Base-by-base conservation (phyloP, 2,797 vertebrate genomes). In the Synanceia verrucosa region DNA sequence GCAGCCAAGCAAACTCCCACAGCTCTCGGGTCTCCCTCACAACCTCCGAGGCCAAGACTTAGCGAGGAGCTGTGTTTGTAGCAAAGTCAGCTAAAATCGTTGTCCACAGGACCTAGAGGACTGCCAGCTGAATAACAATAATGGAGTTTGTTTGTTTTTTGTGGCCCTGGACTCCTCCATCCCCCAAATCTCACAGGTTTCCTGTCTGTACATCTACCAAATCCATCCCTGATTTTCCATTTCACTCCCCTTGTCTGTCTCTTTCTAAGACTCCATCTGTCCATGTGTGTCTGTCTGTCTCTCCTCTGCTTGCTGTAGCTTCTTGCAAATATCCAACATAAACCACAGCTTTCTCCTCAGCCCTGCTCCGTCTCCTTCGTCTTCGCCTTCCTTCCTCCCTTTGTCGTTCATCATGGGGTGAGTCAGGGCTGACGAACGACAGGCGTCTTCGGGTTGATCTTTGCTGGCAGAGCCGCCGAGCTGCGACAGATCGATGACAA, bases 401-500 rank as follows among this genome's bases (percentile, higher is more conserved):
- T 64, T 51, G 26, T 69, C 64, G 62, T n/a, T 64, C 53, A 29
- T 69, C 64, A 59, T n/a, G 28, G 59, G 59, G 63, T 72, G 82
- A 86, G 83, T 75, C 65, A 66, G 71, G 19, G 3, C 36, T 81
- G 73, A 79, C 57, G 39, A 76, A 73, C 60, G 18, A 51, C 73
- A 65, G 63, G 66, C 65, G 0, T 81, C 77, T 83, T 71, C 79
- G 69, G 79, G 77, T 89, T 79, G 65, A 86, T 84, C 55, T 66
- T 44, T 55, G 73, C 62, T 56, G 82, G 77, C 77, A 60, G 69
- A 72, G 70, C 61, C 0, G 28, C 52, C 41, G 44, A 72, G 82
- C 84, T 80, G 73, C 70, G 41, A 76, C 86, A 86, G 88, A 88
- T 92, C 83, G 61, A 91, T 92, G 89, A 80, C 89, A 82, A 86